A percentile compares a stretch with the other conserved stretches of the same genome.
Evolutionary conservation across 2,797 vertebrate genomes (phyloP).

Genomic region (Macropodus opercularis): DNA sequence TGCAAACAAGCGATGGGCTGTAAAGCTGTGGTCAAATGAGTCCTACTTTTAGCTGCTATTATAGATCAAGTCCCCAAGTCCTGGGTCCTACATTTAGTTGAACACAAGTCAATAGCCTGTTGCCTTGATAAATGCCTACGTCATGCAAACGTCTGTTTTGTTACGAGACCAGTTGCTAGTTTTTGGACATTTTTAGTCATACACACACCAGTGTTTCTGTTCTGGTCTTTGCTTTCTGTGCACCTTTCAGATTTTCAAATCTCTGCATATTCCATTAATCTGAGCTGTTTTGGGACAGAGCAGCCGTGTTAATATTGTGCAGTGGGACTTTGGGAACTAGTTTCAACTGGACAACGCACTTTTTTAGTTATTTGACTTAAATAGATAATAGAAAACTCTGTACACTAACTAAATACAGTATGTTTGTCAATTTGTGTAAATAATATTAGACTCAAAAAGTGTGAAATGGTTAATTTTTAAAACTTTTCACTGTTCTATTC

Average conservation of each 20-base stretch:
- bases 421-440: neutral
- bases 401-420: neutral
- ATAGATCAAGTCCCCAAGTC: neutral
- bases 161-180: too few relatives aligned
- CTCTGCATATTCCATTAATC: neutral
- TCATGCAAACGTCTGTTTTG: neutral
- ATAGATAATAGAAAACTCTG: neutral
- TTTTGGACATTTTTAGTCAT: too few relatives aligned
- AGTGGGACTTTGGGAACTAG: too few relatives aligned
- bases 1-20: neutral
- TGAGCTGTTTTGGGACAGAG: neutral
- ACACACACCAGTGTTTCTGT: too few relatives aligned
- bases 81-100: neutral
- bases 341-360: too few relatives aligned
- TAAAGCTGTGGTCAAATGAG: too few relatives aligned
- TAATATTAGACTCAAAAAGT: too few relatives aligned
- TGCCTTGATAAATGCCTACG: neutral
- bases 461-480: too few relatives aligned
- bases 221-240: neutral
- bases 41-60: neutral
- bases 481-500: constrained; percentile 12
- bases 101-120: neutral
- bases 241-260: neutral
- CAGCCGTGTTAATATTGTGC: too few relatives aligned
- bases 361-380: too few relatives aligned